Conservation (phyloP, 2,888 invertebrate species). For the Hypselothyrea guttata region DNA sequence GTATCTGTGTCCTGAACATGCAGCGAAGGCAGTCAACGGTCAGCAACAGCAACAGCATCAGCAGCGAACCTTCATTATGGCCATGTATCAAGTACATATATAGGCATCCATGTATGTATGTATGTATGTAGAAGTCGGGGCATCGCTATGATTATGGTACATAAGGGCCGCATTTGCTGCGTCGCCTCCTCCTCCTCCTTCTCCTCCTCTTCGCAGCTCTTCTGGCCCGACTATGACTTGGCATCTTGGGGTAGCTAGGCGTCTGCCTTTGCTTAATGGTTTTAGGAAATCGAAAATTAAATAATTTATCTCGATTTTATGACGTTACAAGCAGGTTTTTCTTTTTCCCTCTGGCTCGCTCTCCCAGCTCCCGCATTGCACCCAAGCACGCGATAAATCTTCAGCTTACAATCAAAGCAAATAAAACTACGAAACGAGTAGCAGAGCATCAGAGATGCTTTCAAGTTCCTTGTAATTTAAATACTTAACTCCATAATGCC, state of each 20-base stretch:
- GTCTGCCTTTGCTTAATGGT: slow-evolving; percentile 68
- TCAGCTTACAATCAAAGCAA: slow-evolving; percentile 61
- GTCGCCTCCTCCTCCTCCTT: neutral
- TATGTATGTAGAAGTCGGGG: slow-evolving; percentile 8
- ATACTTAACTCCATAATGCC: slow-evolving; percentile 47
- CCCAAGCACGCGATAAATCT: slow-evolving; percentile 62
- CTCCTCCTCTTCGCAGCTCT: slow-evolving; percentile 5
- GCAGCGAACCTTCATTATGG: slow-evolving; percentile 43
- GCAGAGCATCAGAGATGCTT: slow-evolving; percentile 26
- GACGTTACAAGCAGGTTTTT: slow-evolving; percentile 72
- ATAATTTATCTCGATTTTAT: slow-evolving; percentile 75
- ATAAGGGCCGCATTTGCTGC: slow-evolving; percentile 25
- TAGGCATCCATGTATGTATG: slow-evolving; percentile 1
- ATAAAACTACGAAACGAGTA: slow-evolving; percentile 25
- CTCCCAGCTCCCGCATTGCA: slow-evolving; percentile 10
- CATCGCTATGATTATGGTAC: slow-evolving; percentile 24
- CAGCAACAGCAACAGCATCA: slow-evolving; percentile 49
- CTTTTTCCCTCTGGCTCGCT: neutral
- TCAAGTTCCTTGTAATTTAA: slow-evolving; percentile 42
- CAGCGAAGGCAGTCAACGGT: slow-evolving; percentile 52
- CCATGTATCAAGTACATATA: slow-evolving; percentile 24
- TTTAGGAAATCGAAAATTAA: slow-evolving; percentile 76
- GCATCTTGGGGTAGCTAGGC: slow-evolving; percentile 65
- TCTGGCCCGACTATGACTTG: slow-evolving; percentile 51
- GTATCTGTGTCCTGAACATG: slow-evolving; percentile 51